Evolutionary conservation across 30 jellyfish, hydroid and myxozoan species (phyloP), one percentile per base, ranked within the genome.

Genomic region (Hydractinia symbiolongicarpus): DNA sequence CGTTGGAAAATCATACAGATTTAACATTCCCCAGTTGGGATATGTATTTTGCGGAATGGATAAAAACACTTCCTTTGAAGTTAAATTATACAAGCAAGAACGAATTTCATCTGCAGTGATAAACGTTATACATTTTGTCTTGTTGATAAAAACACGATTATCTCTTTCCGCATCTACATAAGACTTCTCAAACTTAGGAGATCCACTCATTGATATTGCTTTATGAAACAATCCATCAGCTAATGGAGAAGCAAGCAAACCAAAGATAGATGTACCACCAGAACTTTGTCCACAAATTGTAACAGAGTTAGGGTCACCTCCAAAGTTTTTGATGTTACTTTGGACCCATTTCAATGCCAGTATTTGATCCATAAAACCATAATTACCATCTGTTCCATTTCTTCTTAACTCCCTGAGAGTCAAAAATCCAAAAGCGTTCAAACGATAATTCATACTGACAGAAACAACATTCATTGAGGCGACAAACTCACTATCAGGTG

Each of bases 301-400:
- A 60, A 88, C 89, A 21, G 72, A 44, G 66, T 70, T 69, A 10
- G 92, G 92, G 61, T 88, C 90, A 49, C 96, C 96, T 4, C 96
- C 96, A 55, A 88, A 88, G 55, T 66, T 73, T 64, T 50, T 54
- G 17, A 88, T 88, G 77, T 88, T 87, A 8, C 66, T 66, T 49
- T 83, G 79, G 30, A 83, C 90, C 96, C 96, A 88, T n/a, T 84
- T 57, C 50, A 88, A 81, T 17, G 90, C 96, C 55, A 57, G 16
- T 6, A 88, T 88, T 79, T 88, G 96, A 81, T 88, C 96, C 90
- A 77, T 62, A 21, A 88, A 70, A 14, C 96, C 96, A 51, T 88
- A 88, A 72, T 88, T 88, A 21, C 96, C 96, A 49, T 61, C 75
- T 4, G 85, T 15, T 54, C 86, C 78, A 16, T 19, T 14, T n/a